A percentile compares a stretch with the other conserved stretches of the same genome.
phyloP scores from a whole-genome alignment of 92 coral and sea anemone species.

The Epizoanthus rinbou region DNA sequence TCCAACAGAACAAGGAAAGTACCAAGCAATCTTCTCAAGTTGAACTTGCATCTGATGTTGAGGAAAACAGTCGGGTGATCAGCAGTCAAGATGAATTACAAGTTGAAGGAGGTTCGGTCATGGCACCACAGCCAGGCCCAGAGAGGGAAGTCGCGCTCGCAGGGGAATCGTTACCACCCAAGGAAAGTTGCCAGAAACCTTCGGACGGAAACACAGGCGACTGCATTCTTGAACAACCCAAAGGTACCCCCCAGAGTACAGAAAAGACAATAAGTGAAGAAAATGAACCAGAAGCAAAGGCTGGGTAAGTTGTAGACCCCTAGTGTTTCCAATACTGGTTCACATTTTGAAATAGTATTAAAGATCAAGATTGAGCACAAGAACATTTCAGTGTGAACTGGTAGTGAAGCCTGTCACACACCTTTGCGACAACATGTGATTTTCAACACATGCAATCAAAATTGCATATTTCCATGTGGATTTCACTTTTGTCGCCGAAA shows the following conservation, averaged over 20 bases:
- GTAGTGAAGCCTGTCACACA: no score
- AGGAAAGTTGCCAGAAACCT: constrained; percentile 15
- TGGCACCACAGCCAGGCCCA: neutral
- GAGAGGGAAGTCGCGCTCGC: neutral
- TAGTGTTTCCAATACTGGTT: neutral
- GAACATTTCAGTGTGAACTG: no score
- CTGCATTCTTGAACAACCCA: neutral
- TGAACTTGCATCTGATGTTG: neutral
- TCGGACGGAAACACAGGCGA: neutral
- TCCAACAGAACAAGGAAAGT: neutral
- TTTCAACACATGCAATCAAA: no score
- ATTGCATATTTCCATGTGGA: no score
- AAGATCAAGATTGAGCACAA: no score
- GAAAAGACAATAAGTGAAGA: neutral
- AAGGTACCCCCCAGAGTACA: constrained; percentile 17
- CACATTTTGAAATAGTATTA: no score
- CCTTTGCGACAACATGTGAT: no score
- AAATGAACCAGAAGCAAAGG: constrained; percentile 2
- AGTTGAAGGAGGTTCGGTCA: neutral
- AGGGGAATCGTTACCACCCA: neutral
- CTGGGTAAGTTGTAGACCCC: neutral
- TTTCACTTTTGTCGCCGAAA: no score
- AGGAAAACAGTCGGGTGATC: neutral
- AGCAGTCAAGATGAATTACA: neutral
- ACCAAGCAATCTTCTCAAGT: neutral